Base-by-base conservation (phyloP, 2,113 vertebrate species). In the Morone chrysops region DNA sequence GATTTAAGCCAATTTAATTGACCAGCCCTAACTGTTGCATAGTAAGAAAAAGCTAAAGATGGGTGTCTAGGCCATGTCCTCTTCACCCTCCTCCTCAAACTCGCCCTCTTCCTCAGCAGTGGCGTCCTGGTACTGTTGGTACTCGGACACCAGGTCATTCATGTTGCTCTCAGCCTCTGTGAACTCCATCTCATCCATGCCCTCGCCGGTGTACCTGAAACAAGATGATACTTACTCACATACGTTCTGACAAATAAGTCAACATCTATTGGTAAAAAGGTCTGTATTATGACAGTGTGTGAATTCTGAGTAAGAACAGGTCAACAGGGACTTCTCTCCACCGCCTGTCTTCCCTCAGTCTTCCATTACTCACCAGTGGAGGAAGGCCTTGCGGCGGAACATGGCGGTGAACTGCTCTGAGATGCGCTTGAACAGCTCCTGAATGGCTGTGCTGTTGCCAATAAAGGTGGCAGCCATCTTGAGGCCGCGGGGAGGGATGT, bases 381-480 rank as follows among this genome's bases (percentile, higher is more conserved):
- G 95, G 93, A 96, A 97, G 70, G 96, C 96, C 88, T 97, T 97
- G 43, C 96, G 94, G 6, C 95, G 93, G 95, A 97, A 97, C 96
- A 96, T 97, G 85, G 96, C 96, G 0, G 96, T 96, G 85, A 97
- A 97, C 92, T 97, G 96, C 96, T 97, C 96, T 0, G 96, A 97
- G 91, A 97, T 97, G 71, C 96, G 95, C 75, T 96, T 97, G 95
- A 97, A 97, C 68, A 96, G 94, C 94, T 97, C 92, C 75, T 93
- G 97, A 79, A 98, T 98, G 93, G 97, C 97, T 0, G 97, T 98
- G 95, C 96, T 97, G 90, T 98, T 98, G 45, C 97, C 97, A 0
- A 98, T 98, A 90, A 98, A 98, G 12, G 97, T 97, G 79, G 96
- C 94, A 0, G 97, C 96, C 97, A 98, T 98, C 94, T 98, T 98